Evolutionary conservation across 2,888 invertebrate genomes (phyloP), one percentile per base, ranked within the genome.

Genomic region (Chymomyza amoena): DNA sequence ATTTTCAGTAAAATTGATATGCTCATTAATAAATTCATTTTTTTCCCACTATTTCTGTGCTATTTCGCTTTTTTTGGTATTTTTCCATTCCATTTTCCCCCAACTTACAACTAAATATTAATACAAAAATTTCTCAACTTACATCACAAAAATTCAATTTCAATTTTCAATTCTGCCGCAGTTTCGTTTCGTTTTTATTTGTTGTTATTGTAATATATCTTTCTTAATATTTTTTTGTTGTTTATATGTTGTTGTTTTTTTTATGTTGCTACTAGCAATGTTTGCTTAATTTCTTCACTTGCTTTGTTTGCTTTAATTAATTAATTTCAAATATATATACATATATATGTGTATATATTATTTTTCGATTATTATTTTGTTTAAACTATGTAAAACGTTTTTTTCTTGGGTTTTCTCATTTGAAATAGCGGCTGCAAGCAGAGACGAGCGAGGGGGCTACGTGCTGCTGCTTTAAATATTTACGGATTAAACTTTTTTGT

Each of bases 381-480:
- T 75, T 76, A 75, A 76, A 73, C 70, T 63, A 73, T 78, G 76
- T 76, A 77, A 76, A 81, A 82, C 79, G 70, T 73, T 78, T 78
- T 84, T 79, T 81, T 86, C 82, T 81, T 87, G 61, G 81, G 84
- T 75, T 88, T 85, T 86, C 80, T 78, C 86, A 88, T 84, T 88
- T 88, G 79, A 78, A 32, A 79, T 75, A 75, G 61, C 66, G 45
- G 68, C 69, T 57, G 61, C 51, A 50, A 65, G 51, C 52, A 25
- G 54, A 61, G 61, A 50, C 61, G 20, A 45, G 20, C 65, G 51
- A 18, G 50, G 13, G 57, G 25, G 45, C 52, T 61, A 51, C 63
- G 64, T 60, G 62, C 60, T 52, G 32, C 25, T 39, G 39, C 28
- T 54, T 56, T 64, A 57, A 54, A 61, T 39, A 32, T 57, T 67